Conservation (phyloP, 2,888 invertebrate genomes). For the Osmoderma eremita region DNA sequence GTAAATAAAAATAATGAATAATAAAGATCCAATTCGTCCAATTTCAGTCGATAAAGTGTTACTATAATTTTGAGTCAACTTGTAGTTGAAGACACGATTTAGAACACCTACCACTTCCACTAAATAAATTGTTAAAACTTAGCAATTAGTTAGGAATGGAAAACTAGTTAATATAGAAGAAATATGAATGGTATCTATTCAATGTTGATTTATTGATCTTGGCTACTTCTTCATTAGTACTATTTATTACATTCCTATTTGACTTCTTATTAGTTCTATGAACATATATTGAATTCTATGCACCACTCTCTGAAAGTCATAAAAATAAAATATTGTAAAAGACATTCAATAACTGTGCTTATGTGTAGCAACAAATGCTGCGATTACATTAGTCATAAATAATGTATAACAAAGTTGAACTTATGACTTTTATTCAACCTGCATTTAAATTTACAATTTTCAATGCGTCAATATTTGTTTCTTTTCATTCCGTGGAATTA, state of each 20-base stretch:
- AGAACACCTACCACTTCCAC: too few species aligned
- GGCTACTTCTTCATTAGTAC: slow-evolving; percentile 27
- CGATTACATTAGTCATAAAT: slow-evolving; percentile 3
- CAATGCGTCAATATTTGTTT: neutral
- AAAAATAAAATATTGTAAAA: neutral
- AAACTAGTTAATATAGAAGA: too few species aligned
- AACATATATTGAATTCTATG: neutral
- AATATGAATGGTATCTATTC: slow-evolving; percentile 26
- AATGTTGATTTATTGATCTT: slow-evolving; percentile 28
- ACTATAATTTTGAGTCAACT: too few species aligned
- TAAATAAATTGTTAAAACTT: too few species aligned
- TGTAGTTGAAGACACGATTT: too few species aligned
- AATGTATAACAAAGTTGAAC: slow-evolving; percentile 11
- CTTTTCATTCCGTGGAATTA: too few species aligned
- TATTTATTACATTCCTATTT: neutral
- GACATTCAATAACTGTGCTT: neutral
- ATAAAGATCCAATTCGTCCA: too few species aligned
- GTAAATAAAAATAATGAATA: too few species aligned
- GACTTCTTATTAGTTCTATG: neutral
- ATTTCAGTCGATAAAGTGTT: too few species aligned
- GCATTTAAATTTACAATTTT: neutral
- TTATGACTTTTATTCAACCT: slow-evolving; percentile 27
- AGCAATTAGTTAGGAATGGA: too few species aligned
- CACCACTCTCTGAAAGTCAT: too few species aligned
- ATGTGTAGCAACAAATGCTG: neutral